These are phyloP conservation scores for Ceratosolen solmsi DNA, from an alignment of 1,140 invertebrate species.

Conservation along the genomic window DNA sequence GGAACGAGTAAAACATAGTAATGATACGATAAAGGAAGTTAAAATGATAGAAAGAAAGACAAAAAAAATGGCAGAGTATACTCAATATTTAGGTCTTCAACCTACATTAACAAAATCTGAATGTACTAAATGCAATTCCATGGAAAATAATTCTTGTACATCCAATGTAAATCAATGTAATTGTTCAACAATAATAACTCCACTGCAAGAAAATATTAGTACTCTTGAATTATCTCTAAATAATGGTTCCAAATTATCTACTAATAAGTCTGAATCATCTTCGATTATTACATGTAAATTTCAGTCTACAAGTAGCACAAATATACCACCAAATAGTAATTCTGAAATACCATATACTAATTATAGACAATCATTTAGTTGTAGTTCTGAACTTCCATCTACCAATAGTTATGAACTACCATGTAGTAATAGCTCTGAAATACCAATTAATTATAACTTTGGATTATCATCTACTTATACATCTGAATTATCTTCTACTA, in stretches of 20 bases:
- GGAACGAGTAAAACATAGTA: conserved; percentile 19
- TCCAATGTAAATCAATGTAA: conserved; percentile 63
- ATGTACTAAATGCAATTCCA: conserved; percentile 78
- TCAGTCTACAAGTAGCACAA: neutral
- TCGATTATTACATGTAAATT: neutral
- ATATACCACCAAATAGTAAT: neutral
- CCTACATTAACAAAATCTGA: conserved; percentile 78
- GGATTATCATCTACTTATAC: conserved; percentile 7
- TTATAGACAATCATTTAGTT: neutral
- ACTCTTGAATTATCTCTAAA: conserved; percentile 43
- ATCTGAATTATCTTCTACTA: conserved; percentile 37
- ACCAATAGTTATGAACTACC: neutral
- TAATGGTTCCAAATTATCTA: conserved; percentile 12
- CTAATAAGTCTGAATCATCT: conserved; percentile 11
- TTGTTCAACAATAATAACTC: conserved; percentile 46
- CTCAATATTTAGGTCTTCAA: conserved; percentile 82
- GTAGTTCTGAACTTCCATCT: neutral
- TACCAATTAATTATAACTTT: neutral
- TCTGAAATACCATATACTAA: neutral
- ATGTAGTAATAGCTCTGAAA: neutral
- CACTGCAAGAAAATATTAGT: conserved; percentile 39
- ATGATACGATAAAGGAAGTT: conserved; percentile 49
- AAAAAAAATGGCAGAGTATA: conserved; percentile 77
- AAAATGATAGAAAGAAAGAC: conserved; percentile 55
- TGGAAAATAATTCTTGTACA: conserved; percentile 76